Conservation (phyloP, 1,140 invertebrate genomes). For the Magallana gigas region DNA sequence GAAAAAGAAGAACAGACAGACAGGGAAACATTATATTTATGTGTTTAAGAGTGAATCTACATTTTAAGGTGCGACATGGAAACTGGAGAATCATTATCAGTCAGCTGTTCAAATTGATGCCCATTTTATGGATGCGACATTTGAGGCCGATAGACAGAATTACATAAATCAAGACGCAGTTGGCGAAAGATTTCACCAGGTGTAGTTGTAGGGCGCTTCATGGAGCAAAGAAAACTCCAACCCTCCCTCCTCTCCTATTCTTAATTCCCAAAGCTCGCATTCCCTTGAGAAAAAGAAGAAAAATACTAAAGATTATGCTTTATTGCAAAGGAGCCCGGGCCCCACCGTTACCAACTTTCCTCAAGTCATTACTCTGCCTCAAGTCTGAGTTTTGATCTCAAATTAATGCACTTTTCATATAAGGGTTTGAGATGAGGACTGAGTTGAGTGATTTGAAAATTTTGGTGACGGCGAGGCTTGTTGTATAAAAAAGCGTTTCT, state of each 20-base stretch:
- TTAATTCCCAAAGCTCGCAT: not conserved
- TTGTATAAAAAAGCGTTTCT: not conserved
- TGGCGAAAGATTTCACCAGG: not conserved
- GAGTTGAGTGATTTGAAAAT: no score
- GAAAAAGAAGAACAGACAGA: not conserved
- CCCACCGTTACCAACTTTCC: no score
- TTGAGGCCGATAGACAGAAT: not conserved
- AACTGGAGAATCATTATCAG: slow-evolving; percentile 27
- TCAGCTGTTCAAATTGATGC: slow-evolving; percentile 31
- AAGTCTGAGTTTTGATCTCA: no score
- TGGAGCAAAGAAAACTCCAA: not conserved
- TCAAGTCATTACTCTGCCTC: no score
- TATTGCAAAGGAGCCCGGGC: not conserved
- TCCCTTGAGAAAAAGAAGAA: no score
- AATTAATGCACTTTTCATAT: no score
- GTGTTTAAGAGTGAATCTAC: not conserved
- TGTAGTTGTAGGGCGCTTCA: not conserved
- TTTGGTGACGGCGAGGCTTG: no score
- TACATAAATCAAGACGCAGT: slow-evolving; percentile 26
- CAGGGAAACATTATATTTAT: not conserved
- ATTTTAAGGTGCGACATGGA: not conserved
- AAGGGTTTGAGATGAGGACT: no score
- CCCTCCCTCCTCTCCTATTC: not conserved
- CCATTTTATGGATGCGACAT: slow-evolving; percentile 33
- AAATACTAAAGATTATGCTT: not conserved